Conservation (phyloP, 2,113 vertebrate genomes). For the Coptodon bakossiorum region DNA sequence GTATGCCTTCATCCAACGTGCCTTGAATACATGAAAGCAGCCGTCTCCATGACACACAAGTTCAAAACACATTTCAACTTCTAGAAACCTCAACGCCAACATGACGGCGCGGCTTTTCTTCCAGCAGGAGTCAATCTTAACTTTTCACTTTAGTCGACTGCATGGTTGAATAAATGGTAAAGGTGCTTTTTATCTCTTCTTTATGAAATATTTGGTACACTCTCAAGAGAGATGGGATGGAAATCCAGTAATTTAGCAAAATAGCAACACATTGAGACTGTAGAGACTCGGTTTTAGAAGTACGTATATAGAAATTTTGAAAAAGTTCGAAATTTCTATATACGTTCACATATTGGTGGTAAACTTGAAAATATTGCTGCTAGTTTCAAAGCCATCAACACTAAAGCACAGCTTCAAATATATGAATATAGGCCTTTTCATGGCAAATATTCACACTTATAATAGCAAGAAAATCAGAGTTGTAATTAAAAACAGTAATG, state of each 20-base stretch:
- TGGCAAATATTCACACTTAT: neutral
- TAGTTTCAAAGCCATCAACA: neutral
- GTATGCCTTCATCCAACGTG: conserved; percentile 31
- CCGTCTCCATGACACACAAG: conserved; percentile 2
- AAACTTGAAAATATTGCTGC: neutral
- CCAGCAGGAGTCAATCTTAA: neutral
- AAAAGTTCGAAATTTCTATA: no score
- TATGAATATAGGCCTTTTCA: neutral
- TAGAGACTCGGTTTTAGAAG: neutral
- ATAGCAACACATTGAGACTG: neutral
- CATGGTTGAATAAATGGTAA: neutral
- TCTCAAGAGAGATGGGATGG: neutral
- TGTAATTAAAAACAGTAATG: neutral
- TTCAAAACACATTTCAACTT: conserved; percentile 8
- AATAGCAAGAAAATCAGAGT: neutral
- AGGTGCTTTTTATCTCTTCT: neutral
- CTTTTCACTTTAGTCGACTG: neutral
- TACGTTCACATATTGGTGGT: neutral
- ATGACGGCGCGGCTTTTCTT: neutral
- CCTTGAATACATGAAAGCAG: conserved; percentile 35
- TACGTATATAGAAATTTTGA: neutral
- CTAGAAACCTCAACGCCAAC: neutral
- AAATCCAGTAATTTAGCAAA: neutral
- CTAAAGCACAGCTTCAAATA: neutral
- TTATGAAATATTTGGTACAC: neutral